Evolutionary conservation across 2,888 invertebrate genomes (phyloP).

Genomic region (Clivina fossor): DNA sequence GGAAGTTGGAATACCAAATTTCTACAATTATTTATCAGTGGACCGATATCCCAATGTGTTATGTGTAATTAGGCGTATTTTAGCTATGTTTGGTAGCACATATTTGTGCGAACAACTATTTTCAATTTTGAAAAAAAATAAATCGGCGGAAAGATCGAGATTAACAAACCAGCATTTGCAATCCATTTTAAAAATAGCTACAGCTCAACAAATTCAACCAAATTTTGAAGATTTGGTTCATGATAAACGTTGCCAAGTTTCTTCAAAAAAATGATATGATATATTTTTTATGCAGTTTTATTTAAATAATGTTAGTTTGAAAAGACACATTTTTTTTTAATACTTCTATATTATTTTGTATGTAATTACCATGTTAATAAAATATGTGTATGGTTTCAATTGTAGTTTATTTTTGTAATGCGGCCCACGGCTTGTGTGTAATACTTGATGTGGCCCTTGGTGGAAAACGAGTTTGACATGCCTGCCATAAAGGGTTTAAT

Average conservation of each 20-base stretch:
- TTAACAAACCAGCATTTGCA: slow-evolving; percentile 7
- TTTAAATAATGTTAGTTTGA: no score
- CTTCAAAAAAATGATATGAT: no score
- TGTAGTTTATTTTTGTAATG: not conserved
- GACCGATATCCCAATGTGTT: slow-evolving; percentile 14
- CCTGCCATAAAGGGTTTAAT: no score
- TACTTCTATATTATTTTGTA: not conserved
- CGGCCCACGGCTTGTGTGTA: not conserved
- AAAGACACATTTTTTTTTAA: no score
- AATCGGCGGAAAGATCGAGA: slow-evolving; percentile 4
- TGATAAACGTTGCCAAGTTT: no score
- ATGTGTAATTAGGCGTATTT: not conserved
- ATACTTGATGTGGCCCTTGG: slow-evolving; percentile 1
- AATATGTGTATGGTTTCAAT: not conserved
- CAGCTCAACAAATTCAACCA: no score
- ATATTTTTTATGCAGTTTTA: no score
- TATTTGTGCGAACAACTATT: slow-evolving; percentile 1
- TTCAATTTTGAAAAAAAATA: slow-evolving; percentile 13
- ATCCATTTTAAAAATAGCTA: no score
- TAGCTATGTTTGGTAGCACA: slow-evolving; percentile 1
- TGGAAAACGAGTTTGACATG: not conserved
- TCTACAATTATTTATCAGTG: slow-evolving; percentile 35
- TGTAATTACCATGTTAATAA: not conserved
- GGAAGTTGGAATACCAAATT: slow-evolving; percentile 37
- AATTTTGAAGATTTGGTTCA: no score